Percentiles rank a stretch among this genome's conserved stretches.
Conservation (phyloP, 2,888 invertebrate species). For the Heliconius ismenius region DNA sequence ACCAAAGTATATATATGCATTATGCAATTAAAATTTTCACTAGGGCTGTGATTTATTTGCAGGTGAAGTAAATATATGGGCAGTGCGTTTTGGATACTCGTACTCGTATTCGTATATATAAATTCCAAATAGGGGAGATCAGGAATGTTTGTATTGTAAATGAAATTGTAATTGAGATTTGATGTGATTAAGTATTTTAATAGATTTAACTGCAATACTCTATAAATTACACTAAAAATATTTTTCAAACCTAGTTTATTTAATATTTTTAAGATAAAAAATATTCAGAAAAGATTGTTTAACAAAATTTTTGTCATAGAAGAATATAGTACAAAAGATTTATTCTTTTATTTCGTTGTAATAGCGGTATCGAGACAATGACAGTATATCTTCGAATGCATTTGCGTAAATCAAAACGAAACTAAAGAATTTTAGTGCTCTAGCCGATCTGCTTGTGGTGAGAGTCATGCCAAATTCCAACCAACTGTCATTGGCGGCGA, state of each 20-base stretch:
- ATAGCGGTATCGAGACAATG: not conserved
- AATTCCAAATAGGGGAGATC: constrained; percentile 42
- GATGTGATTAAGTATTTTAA: constrained; percentile 27
- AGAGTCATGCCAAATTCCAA: constrained; percentile 46
- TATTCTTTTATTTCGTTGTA: not conserved
- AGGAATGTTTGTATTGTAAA: constrained; percentile 39
- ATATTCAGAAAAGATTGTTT: too few relatives aligned
- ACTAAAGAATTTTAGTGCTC: constrained; percentile 36
- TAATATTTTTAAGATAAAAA: too few relatives aligned
- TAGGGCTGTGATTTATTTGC: constrained; percentile 21
- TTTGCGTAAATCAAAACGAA: constrained; percentile 46
- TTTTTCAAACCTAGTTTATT: too few relatives aligned
- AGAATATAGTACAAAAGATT: not conserved
- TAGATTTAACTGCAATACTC: not conserved
- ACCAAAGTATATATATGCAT: constrained; percentile 14
- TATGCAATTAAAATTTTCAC: constrained; percentile 21
- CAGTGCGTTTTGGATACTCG: constrained; percentile 5
- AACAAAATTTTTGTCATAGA: not conserved
- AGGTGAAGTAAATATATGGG: constrained; percentile 15
- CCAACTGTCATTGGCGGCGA: constrained; percentile 75
- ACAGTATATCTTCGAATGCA: constrained; percentile 34
- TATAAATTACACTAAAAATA: not conserved
- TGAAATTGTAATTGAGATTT: constrained; percentile 40
- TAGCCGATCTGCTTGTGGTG: constrained; percentile 58
- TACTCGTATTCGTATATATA: not conserved